A percentile compares a stretch with the other conserved stretches of the same genome.
Evolutionary conservation across 2,888 invertebrate species (phyloP).

Genomic region (Scotopteryx bipunctaria): DNA sequence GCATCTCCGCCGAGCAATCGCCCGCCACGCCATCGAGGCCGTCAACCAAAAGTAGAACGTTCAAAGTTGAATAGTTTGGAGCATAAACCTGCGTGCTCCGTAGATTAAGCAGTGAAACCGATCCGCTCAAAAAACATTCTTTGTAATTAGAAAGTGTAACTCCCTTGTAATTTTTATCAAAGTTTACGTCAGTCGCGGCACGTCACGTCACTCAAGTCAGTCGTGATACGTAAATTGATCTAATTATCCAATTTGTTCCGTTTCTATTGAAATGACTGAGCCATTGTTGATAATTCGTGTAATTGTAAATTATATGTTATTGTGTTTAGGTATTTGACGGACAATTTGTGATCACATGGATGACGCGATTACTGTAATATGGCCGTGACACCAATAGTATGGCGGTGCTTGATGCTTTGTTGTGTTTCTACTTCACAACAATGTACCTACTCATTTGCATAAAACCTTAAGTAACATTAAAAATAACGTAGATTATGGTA

Average conservation of each 20-base stretch:
- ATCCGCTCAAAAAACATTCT: conserved; percentile 1
- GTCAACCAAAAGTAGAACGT: too few relatives aligned
- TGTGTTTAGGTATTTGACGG: conserved; percentile 27
- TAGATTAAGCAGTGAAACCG: not conserved
- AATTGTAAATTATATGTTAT: conserved; percentile 38
- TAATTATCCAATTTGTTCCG: conserved; percentile 76
- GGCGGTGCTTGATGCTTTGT: not conserved
- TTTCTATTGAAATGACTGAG: conserved; percentile 56
- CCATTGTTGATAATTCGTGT: conserved; percentile 51
- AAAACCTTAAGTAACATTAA: too few relatives aligned
- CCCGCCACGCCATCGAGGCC: too few relatives aligned
- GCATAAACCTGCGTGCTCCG: not conserved
- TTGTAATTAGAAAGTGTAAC: conserved; percentile 21
- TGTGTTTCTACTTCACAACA: too few relatives aligned
- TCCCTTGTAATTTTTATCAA: conserved; percentile 25
- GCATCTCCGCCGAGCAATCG: too few relatives aligned
- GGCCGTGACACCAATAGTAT: conserved; percentile 20
- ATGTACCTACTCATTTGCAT: too few relatives aligned
- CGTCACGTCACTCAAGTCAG: conserved; percentile 48
- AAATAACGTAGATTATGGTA: too few relatives aligned
- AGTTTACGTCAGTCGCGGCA: conserved; percentile 25
- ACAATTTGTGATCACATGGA: conserved; percentile 21
- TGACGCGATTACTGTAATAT: conserved; percentile 14
- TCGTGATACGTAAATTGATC: conserved; percentile 67
- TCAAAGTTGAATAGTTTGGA: too few relatives aligned